Evolutionary conservation across 2,797 vertebrate genomes (phyloP).

Genomic region (Pogonophryne albipinna): DNA sequence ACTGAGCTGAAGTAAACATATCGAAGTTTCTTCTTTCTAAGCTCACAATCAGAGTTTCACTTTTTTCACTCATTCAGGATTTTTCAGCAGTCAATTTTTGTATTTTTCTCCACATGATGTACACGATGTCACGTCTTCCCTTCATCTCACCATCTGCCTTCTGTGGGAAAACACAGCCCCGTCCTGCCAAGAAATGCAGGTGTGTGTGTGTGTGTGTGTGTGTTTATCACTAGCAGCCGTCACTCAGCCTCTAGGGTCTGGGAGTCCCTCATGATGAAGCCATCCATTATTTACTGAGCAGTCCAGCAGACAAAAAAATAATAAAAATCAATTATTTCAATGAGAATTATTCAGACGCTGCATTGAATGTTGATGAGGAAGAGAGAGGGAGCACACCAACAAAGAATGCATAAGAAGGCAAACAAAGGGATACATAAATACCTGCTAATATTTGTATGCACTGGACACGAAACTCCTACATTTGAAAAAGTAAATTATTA

Average conservation of each 20-base stretch:
- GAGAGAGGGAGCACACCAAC: conserved; percentile 7
- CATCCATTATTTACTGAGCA: conserved; percentile 82
- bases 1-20: background rate
- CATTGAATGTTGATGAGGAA: conserved; percentile 70
- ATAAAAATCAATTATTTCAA: conserved; percentile 82
- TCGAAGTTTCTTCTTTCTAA: background rate
- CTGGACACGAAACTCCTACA: no score
- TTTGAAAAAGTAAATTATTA: no score
- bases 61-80: background rate
- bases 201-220: background rate
- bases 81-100: background rate
- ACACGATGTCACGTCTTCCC: conserved; percentile 5
- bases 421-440: background rate
- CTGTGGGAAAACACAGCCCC: background rate
- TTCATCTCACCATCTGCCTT: conserved; percentile 19
- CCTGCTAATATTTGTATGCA: no score
- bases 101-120: background rate
- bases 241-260: conserved; percentile 64
- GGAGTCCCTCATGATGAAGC: conserved; percentile 75
- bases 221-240: conserved; percentile 61
- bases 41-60: background rate
- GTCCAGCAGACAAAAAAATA: conserved; percentile 55
- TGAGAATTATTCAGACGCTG: conserved; percentile 72
- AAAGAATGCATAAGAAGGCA: conserved; percentile 3
- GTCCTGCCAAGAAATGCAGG: background rate